phyloP scores from a whole-genome alignment of 2,888 invertebrate genomes.

The Brenthis daphne region DNA sequence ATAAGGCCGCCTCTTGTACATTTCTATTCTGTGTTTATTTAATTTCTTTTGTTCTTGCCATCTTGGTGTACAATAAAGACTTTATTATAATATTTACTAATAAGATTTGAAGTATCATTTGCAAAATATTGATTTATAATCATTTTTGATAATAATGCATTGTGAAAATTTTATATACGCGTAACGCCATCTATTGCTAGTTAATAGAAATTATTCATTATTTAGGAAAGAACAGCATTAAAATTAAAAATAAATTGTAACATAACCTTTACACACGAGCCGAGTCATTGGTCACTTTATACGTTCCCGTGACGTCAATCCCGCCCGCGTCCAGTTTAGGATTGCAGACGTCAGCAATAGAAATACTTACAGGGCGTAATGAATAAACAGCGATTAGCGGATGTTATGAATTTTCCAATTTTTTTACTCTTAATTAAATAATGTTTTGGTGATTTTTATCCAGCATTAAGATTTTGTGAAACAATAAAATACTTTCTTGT shows the following conservation, averaged over 20 bases:
- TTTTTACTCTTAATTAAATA: neutral
- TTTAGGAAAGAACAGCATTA: neutral
- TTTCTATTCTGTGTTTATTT: too few relatives aligned
- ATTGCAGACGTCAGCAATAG: slow-evolving; percentile 10
- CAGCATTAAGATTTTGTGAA: too few relatives aligned
- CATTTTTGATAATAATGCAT: too few relatives aligned
- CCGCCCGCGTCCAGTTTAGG: slow-evolving; percentile 5
- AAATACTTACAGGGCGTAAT: neutral
- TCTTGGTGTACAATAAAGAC: too few relatives aligned
- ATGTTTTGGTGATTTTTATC: too few relatives aligned
- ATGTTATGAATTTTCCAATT: neutral
- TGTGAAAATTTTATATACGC: neutral
- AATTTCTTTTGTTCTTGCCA: too few relatives aligned
- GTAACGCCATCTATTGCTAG: slow-evolving; percentile 8
- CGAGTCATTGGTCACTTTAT: slow-evolving; percentile 1
- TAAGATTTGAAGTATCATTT: neutral
- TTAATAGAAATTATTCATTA: neutral
- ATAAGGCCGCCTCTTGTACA: too few relatives aligned
- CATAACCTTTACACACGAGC: slow-evolving; percentile 5
- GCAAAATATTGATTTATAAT: too few relatives aligned
- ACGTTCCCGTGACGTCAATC: slow-evolving; percentile 12
- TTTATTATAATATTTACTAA: neutral
- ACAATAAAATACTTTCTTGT: too few relatives aligned
- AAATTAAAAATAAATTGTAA: slow-evolving; percentile 17
- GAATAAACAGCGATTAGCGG: neutral